Evolutionary conservation across 2,797 vertebrate genomes (phyloP), one percentile per base, ranked within the genome.

Genomic region (Lutjanus argentimaculatus): DNA sequence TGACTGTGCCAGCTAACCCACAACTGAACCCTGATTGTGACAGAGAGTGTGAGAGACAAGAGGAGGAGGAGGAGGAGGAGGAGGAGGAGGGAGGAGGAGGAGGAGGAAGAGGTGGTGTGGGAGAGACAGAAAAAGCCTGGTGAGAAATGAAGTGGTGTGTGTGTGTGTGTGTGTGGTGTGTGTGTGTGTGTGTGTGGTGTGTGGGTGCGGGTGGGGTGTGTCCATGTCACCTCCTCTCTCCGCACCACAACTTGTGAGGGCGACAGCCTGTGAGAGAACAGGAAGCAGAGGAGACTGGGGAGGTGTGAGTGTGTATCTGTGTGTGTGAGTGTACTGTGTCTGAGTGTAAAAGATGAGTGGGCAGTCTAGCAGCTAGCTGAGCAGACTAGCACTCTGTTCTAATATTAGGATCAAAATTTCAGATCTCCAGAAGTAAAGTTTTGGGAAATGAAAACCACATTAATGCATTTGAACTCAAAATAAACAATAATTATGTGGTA

Each of bases 211-310:
- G n/a, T n/a, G n/a, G 67, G 40, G 72, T 84, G 77, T 80, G 80
- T 83, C 36, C 36, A 30, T 89, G 86, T 84, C 88, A 87, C 84
- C 87, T 91, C 87, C 66, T 67, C 71, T 91, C 73, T 74, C 76
- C 85, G 84, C 83, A 76, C 78, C 82, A 83, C 79, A 72, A 90
- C 83, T 86, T 72, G 76, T 84, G 86, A 93, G 84, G 86, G 90
- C 51, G 88, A 90, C 90, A 93, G 90, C 80, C 91, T 79, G 86
- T 67, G 68, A 89, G 88, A 71, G 85, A 87, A 89, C 90, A 92
- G 91, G 91, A 94, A 93, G 85, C 84, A 86, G 82, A 83, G 77
- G 78, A 90, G 89, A 85, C 87, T 43, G 65, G 62, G 58, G 58
- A 82, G 58, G 86, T 91, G 88, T 87, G 69, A 72, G 45, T 79